Evolutionary conservation across 2,888 invertebrate genomes (phyloP), one percentile per base, ranked within the genome.

Genomic region (Crocallis elinguaria): DNA sequence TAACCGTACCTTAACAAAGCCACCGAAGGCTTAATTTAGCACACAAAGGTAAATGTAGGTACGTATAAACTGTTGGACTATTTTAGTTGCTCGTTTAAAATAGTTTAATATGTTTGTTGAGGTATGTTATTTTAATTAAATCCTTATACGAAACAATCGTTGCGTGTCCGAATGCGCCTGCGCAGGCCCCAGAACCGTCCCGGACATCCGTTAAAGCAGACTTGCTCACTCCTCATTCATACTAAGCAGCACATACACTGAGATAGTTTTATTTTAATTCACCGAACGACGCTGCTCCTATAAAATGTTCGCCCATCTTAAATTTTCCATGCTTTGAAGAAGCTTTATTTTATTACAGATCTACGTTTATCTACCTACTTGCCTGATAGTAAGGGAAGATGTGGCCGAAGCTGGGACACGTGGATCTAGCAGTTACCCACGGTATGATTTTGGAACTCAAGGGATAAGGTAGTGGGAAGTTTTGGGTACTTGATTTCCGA

Each of bases 201-300:
- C 82, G 86, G 88, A 87, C 84, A 82, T 88, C 89, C 88, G 86
- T 69, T 71, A 19, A 42, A 33, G 71, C 66, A 75, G 69, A 39
- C 70, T 66, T 67, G 69, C 73, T 67, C 66, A 71, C 75, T 67
- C 72, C 67, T 70, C 69, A 62, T 73, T 72, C 80, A 80, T 84
- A 82, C 69, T 75, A 81, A 82, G 65, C 67, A 74, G 70, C 64
- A 54, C 51, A 51, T 43, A 17, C 23, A 36, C 30, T 36, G 23
- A 36, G 16, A 42, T 42, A 16, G 30, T 21, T 12, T 8, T 21
- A 21, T 6, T 19, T 4, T 6, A 4, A 4, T 19, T n/a, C n/a
- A n/a, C n/a, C n/a, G n/a, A n/a, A n/a, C n/a, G n/a, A n/a, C n/a
- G n/a, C n/a, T n/a, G n/a, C n/a, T n/a, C n/a, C n/a, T n/a, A n/a